Conservation (phyloP, 2,797 vertebrate species). For the Coracias cyanogaster region DNA sequence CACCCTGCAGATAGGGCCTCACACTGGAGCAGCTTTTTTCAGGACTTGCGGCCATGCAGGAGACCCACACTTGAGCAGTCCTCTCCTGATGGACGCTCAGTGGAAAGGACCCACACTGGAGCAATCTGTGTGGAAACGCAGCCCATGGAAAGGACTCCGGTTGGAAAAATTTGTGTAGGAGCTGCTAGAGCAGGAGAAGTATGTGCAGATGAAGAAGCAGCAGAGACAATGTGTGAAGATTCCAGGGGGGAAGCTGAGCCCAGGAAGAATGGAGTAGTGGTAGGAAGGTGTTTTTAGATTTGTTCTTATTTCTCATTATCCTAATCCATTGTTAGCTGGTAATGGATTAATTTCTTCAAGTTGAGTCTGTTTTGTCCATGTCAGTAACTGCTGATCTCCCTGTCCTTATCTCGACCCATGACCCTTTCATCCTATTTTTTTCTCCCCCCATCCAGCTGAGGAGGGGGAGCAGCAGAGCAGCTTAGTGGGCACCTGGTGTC, state of each 20-base stretch:
- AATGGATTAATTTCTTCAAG: background rate
- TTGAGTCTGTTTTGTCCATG: background rate
- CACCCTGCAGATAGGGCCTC: accelerated
- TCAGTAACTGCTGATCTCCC: background rate
- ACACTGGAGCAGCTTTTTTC: background rate
- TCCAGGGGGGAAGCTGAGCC: background rate
- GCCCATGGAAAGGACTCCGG: background rate
- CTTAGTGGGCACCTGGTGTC: background rate
- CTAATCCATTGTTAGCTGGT: background rate
- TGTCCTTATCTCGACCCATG: background rate
- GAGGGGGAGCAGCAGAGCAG: background rate
- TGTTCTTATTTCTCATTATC: background rate
- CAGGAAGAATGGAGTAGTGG: background rate
- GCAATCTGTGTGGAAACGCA: background rate
- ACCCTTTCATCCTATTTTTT: background rate
- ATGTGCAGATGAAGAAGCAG: accelerated
- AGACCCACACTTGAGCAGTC: background rate
- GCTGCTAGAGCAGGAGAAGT: background rate
- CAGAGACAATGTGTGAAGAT: background rate
- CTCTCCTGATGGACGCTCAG: background rate
- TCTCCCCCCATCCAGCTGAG: background rate
- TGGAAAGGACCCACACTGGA: background rate
- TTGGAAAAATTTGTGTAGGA: background rate
- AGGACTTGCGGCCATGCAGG: background rate
- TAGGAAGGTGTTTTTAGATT: background rate